Base-by-base conservation (phyloP, 2,888 invertebrate genomes). In the Archaeoteleia sp. region DNA sequence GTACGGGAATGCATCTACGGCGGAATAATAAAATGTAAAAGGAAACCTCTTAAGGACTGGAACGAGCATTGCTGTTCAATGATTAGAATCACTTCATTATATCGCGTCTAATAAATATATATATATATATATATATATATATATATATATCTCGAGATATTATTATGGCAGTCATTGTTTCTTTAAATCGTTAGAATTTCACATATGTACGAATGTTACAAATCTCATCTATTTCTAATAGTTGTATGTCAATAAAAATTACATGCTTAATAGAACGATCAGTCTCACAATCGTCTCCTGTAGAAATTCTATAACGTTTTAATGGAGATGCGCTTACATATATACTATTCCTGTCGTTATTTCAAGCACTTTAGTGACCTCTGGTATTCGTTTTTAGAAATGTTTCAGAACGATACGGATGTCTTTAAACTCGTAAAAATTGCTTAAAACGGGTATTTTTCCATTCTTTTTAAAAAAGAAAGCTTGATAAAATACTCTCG, bases 211-310 rank as follows among this genome's bases (percentile, higher is more conserved):
- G 74, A 73, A 75, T 72, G 57, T 72, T 76, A 74, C 55, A 76
- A 75, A 74, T 72, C 67, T 76, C 68, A 57, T 71, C 70, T 76
- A 75, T 71, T 58, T 61, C 70, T 78, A 80, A 76, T 75, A 79
- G 75, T 78, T 80, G 70, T 77, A 77, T 76, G 76, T 81, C 78
- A 80, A 82, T 82, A 80, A 82, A 77, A 78, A 68, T 78, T 78
- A 81, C 79, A 74, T 78, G 76, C 77, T 80, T 78, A 80, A 82
- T 81, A 82, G 76, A 82, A 82, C 82, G 79, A 83, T 85, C 85
- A 85, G 85, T 85, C 85, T 85, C 85, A 81, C 80, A 85, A 85
- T 82, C 82, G 72, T 74, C 48, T 35, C 17, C 62, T 60, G 62
- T 72, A 74, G 72, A 76, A 71, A 63, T 65, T 69, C 53, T 66